phyloP scores from a whole-genome alignment of 1,140 invertebrate species.

The Drosophila pachea region DNA sequence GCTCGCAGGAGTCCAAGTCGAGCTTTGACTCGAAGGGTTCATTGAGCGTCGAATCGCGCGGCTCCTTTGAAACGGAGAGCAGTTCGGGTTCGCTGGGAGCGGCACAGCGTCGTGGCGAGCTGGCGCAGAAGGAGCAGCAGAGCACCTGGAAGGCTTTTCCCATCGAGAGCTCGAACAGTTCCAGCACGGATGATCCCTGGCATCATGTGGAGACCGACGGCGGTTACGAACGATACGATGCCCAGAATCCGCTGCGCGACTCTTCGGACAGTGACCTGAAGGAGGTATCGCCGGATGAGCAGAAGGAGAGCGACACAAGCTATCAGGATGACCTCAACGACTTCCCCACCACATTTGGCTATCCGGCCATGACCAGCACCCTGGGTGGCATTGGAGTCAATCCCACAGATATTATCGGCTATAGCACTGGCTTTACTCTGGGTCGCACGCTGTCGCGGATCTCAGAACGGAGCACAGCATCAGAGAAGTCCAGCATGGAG shows the following conservation, averaged over 20 bases:
- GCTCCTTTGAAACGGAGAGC: slow-evolving; percentile 85
- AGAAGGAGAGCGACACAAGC: slow-evolving; percentile 80
- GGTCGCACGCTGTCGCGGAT: slow-evolving; percentile 89
- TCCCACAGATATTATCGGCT: slow-evolving; percentile 85
- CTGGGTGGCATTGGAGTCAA: slow-evolving; percentile 80
- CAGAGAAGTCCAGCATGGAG: slow-evolving; percentile 88
- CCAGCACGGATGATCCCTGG: slow-evolving; percentile 89
- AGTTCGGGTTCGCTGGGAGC: slow-evolving; percentile 86
- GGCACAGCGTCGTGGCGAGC: slow-evolving; percentile 82
- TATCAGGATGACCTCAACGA: slow-evolving; percentile 87
- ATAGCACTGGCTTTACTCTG: slow-evolving; percentile 85
- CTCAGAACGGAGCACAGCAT: slow-evolving; percentile 91
- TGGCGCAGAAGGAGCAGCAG: slow-evolving; percentile 82
- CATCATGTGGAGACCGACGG: slow-evolving; percentile 86
- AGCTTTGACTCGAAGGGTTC: slow-evolving; percentile 82
- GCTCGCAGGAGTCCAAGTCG: slow-evolving; percentile 81
- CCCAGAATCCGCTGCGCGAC: slow-evolving; percentile 79
- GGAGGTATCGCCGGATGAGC: slow-evolving; percentile 73
- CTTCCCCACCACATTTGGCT: slow-evolving; percentile 85
- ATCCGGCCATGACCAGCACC: slow-evolving; percentile 81
- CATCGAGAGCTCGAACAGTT: slow-evolving; percentile 88
- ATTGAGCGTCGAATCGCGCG: slow-evolving; percentile 83
- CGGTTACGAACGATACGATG: slow-evolving; percentile 81
- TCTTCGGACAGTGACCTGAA: slow-evolving; percentile 76
- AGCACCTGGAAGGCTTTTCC: slow-evolving; percentile 90